Evolutionary conservation across 2,888 invertebrate genomes (phyloP), one percentile per base, ranked within the genome.

Genomic region (Argyresthia goedartella): DNA sequence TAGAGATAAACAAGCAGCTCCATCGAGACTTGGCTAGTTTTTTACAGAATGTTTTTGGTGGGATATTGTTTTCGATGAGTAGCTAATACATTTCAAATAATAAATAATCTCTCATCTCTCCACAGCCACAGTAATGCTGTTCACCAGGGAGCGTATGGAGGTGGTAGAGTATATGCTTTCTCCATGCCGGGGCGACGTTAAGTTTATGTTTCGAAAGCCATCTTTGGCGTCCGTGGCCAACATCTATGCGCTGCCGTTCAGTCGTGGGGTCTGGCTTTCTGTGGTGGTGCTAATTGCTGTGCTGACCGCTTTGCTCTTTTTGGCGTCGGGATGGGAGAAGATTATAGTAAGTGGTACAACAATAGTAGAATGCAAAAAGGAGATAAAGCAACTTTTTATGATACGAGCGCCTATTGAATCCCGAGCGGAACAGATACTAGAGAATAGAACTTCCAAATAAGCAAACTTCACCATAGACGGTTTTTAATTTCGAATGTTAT

Each of bases 201-300:
- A 39, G 10, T 59, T 58, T 36, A 49, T 59, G 1, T 59, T 59
- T 52, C 53, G 49, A 49, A 57, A 57, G 50, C 59, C 59, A 6
- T 52, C 59, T 3, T 52, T 59, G 15, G 57, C 57, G 0, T 52
- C 59, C 35, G 54, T 59, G 8, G 52, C 57, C 13, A 59, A 59
- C 36, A 59, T 59, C 55, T 59, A 54, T 47, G 46, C 52, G 48
- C 53, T 58, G n/a, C 59, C 59, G 1, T 59, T 59, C 52, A 55
- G 54, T 36, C 36, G 15, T 6, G 54, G 57, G 1, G 58, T 58
- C 33, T 59, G 59, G 59, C 1, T 46, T 3, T 52, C 49, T 8
- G n/a, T 49, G n/a, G 36, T 54, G 1, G 13, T 52, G 3, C 50
- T 57, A 1, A 36, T 48, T 15, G 4, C 39, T 39, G 39, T 39